Base-by-base conservation (phyloP, 2,113 vertebrate species). In the Gymnogyps californianus region DNA sequence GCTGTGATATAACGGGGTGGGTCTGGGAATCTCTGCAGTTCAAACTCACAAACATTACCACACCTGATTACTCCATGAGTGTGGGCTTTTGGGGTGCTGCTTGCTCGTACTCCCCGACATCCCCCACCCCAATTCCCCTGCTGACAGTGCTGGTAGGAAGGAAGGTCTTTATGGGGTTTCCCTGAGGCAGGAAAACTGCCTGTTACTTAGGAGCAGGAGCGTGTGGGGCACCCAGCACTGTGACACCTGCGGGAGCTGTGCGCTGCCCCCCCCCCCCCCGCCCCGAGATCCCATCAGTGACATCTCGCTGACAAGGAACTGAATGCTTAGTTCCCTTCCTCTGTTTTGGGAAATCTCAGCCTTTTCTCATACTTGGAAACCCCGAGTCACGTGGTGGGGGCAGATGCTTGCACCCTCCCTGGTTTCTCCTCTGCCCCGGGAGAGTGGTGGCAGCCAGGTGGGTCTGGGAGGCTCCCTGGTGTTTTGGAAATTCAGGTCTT, bases 21-120 rank as follows among this genome's bases (percentile, higher is more conserved):
- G 29, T 94, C 82, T 96, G 87, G 65, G 62, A 89, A 59, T 40
- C n/a, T 77, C 38, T 46, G 24, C 18, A 25, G 44, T 62, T 95
- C 66, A 83, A 76, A 42, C 77, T 69, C 52, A 61, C 52, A 72
- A 59, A 79, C 21, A 6, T 61, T 20, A 22, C 85, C 85, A 86
- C 75, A 54, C 88, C 79, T 92, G 70, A 40, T 57, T 66, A 66
- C n/a, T 51, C 51, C 22, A 4, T 24, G 64, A 61, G 6, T 20
- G 14, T 57, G 44, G 40, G 47, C 26, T 74, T 72, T 74, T 7
- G 15, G 26, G 25, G 28, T 92, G 72, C 54, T 88, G n/a, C 54
- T 83, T 24, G 14, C n/a, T 89, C 0, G 0, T 78, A 40, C 7
- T 74, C 20, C 9, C 28, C 0, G 0, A 16, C 16, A 51, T 61